phyloP scores from a whole-genome alignment of 2,888 invertebrate genomes.

The Diarsia brunnea region DNA sequence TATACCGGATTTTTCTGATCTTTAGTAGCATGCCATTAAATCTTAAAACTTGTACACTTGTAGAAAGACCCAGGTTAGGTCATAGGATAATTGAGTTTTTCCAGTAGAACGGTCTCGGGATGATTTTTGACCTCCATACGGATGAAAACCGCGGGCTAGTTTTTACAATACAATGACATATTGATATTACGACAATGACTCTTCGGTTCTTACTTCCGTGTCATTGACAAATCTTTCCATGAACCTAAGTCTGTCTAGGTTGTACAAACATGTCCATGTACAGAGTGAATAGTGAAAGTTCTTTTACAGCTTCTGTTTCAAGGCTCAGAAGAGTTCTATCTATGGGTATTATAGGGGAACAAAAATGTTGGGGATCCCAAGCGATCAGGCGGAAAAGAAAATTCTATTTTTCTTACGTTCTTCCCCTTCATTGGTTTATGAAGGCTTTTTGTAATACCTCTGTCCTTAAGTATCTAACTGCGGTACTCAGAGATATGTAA shows the following conservation, averaged over 20 bases:
- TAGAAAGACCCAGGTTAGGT: background rate
- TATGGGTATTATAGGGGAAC: background rate
- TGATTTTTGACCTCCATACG: background rate
- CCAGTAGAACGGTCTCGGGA: background rate
- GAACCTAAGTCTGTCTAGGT: constrained; percentile 26
- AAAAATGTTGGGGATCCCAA: background rate
- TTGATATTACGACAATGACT: background rate
- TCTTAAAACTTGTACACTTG: background rate
- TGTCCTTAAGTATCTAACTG: too few relatives aligned
- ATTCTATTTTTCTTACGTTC: too few relatives aligned
- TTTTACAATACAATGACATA: too few relatives aligned
- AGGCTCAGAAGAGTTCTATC: background rate
- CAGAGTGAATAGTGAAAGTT: constrained; percentile 11
- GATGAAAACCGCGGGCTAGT: background rate
- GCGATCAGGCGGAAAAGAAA: too few relatives aligned
- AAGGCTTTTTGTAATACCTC: too few relatives aligned
- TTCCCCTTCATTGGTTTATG: too few relatives aligned
- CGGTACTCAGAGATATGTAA: too few relatives aligned
- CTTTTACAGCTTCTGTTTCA: too few relatives aligned
- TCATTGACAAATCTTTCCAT: constrained; percentile 2
- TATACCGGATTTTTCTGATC: too few relatives aligned
- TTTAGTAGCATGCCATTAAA: background rate
- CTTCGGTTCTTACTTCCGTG: background rate
- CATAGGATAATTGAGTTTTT: background rate
- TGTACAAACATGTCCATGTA: constrained; percentile 20